phyloP scores from a whole-genome alignment of 2,888 invertebrate genomes.

The Saturnia japonica region DNA sequence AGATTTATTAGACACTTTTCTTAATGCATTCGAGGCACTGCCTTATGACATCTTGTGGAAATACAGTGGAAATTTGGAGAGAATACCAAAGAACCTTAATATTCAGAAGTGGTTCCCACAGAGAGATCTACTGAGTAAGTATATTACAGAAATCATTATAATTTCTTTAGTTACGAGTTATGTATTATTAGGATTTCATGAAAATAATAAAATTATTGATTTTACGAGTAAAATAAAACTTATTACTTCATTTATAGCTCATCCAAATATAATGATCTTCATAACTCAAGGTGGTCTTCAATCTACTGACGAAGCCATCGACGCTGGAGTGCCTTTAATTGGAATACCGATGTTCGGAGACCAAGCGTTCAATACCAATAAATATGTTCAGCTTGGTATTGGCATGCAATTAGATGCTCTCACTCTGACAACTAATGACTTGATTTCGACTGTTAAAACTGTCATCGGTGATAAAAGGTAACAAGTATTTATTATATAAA shows the following conservation, averaged over 20 bases:
- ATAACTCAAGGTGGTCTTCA: too few species aligned
- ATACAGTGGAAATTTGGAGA: constrained; percentile 54
- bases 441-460: constrained; percentile 39
- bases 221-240: background rate
- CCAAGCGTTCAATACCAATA: constrained; percentile 59
- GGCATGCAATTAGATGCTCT: constrained; percentile 50
- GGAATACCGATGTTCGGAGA: constrained; percentile 66
- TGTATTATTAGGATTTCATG: too few species aligned
- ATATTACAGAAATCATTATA: background rate
- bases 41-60: constrained; percentile 70
- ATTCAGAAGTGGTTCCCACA: constrained; percentile 67
- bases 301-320: constrained; percentile 40
- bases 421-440: constrained; percentile 38
- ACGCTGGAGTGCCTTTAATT: constrained; percentile 58
- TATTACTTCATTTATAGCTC: constrained; percentile 36
- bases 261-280: constrained; percentile 37
- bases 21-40: constrained; percentile 54
- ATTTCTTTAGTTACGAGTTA: too few species aligned
- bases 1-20: constrained; percentile 45
- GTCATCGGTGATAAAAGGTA: constrained; percentile 41
- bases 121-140: constrained; percentile 56
- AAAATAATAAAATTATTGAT: background rate
- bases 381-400: constrained; percentile 45
- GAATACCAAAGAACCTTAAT: constrained; percentile 35
- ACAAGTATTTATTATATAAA: background rate